Conservation (phyloP, 2,888 invertebrate genomes). For the Limnephilus lunatus region DNA sequence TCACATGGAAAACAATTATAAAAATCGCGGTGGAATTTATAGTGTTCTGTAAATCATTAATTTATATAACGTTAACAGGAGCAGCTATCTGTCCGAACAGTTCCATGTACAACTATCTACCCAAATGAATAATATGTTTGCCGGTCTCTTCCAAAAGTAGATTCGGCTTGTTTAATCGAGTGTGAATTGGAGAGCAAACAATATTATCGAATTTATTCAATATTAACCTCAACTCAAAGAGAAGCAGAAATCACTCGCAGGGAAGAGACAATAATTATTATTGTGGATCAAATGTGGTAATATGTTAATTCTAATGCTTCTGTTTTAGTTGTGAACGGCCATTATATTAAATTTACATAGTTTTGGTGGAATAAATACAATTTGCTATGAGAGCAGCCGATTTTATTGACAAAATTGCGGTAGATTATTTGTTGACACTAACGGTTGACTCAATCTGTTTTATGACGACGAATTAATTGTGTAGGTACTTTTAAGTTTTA, state of each 20-base stretch:
- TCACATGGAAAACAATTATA: too few species aligned
- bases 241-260: not conserved
- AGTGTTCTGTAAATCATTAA: too few species aligned
- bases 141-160: not conserved
- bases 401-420: not conserved
- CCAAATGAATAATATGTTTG: not conserved
- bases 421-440: not conserved
- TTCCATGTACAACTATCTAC: not conserved
- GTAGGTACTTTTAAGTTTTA: not conserved
- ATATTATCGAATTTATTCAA: slow-evolving; percentile 16
- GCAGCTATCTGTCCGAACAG: not conserved
- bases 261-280: not conserved
- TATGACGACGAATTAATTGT: not conserved
- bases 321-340: not conserved
- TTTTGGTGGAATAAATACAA: not conserved
- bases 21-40: too few species aligned
- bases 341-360: slow-evolving; percentile 2
- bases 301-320: not conserved
- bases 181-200: not conserved
- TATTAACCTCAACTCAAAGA: not conserved
- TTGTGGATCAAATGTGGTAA: not conserved
- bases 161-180: not conserved
- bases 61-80: not conserved
- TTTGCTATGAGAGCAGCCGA: not conserved
- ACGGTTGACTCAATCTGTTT: not conserved